Evolutionary conservation across 1,140 invertebrate genomes (phyloP).

Genomic region (Caenorhabditis inopinata): DNA sequence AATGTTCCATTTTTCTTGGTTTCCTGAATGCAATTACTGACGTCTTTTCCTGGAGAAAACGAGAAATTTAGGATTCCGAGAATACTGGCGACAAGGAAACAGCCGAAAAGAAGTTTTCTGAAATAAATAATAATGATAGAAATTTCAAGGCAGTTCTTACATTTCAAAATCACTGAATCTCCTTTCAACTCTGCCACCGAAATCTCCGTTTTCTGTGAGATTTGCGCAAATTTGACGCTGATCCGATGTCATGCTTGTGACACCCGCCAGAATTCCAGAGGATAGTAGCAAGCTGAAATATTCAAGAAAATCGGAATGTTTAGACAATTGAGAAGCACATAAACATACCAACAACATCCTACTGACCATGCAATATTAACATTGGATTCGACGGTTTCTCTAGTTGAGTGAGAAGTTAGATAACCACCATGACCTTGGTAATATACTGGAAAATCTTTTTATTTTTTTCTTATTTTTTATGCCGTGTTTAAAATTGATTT

Average conservation of each 20-base stretch:
- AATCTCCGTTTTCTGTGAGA: background rate
- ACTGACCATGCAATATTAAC: background rate
- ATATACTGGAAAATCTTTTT: background rate
- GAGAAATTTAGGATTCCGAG: background rate
- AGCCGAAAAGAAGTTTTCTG: background rate
- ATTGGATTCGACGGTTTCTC: background rate
- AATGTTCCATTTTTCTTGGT: background rate
- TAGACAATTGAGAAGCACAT: background rate
- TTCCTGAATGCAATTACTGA: background rate
- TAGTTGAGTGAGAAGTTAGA: background rate
- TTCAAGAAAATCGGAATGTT: too few species aligned
- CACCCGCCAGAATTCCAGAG: background rate
- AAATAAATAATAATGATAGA: background rate
- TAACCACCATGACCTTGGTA: background rate
- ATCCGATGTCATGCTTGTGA: background rate
- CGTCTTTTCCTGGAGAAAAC: background rate
- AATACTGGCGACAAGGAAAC: background rate
- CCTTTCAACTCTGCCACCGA: background rate
- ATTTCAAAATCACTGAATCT: background rate
- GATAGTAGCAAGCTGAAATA: background rate
- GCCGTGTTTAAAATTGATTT: too few species aligned
- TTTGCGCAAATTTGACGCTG: background rate
- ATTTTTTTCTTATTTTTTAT: too few species aligned
- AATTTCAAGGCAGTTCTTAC: background rate
- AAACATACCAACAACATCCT: background rate